Evolutionary conservation across 2,888 invertebrate species (phyloP), one percentile per base, ranked within the genome.

Genomic region (Amphipoea oculea): DNA sequence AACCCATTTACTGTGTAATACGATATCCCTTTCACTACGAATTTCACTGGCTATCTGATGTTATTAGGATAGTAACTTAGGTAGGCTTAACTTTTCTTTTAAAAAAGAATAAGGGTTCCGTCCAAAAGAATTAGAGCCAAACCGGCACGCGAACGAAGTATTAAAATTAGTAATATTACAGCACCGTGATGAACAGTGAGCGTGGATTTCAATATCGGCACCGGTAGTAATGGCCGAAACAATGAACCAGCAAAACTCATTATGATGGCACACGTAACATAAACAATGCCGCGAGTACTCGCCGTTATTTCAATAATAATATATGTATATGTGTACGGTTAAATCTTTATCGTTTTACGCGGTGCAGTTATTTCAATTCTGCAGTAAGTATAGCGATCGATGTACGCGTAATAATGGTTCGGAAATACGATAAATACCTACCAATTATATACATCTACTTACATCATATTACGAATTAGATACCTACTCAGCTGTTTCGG

Each of bases 221-320:
- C 69, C 78, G 76, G 67, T 42, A 74, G 70, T 65, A 65, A 51
- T 9, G 42, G 45, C 81, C 66, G 42, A 89, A 80, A 89, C 89
- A 89, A 89, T 90, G 81, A 76, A 54, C 29, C 23, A 20, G 36
- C 63, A 42, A 45, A 65, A 65, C 70, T 79, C 78, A 86, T 89
- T 88, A 80, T 85, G 85, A 89, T 79, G 77, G 65, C 71, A 69
- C 78, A 90, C 83, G 82, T 86, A 84, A 82, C 71, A 45, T 73
- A 75, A 81, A 85, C 87, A 88, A 79, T 82, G 62, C 68, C n/a
- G 4, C 12, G 60, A 29, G 29, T 63, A 51, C 36, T 36, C 14
- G 12, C 23, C 36, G n/a, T 65, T 73, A 76, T 71, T 84, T 60
- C 6, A 67, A 51, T 63, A 57, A 63, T 62, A 62, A 77, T 65